Evolutionary conservation across 2,113 vertebrate genomes (phyloP).

Genomic region (Ginglymostoma cirratum): DNA sequence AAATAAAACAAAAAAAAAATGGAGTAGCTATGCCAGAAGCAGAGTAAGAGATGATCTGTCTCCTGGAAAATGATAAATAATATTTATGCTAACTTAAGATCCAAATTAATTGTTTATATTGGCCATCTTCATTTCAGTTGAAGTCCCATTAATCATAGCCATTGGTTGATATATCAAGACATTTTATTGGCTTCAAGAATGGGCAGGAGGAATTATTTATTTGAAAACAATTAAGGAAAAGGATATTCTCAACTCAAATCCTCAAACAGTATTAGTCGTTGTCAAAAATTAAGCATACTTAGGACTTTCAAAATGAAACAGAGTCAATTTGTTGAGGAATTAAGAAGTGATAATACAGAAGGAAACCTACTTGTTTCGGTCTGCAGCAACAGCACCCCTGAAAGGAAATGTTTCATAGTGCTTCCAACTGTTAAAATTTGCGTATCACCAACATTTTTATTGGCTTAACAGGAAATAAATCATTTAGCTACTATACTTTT

Average conservation of each 20-base stretch:
- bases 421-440: background rate
- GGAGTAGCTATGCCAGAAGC: background rate
- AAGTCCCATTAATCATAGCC: background rate
- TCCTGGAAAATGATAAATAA: background rate
- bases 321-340: background rate
- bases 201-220: background rate
- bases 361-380: background rate
- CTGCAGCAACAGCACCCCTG: slow-evolving; percentile 10
- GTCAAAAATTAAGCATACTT: background rate
- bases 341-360: background rate
- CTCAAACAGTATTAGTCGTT: background rate
- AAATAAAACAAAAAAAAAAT: background rate
- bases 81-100: background rate
- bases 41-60: background rate
- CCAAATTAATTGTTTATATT: background rate
- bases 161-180: background rate
- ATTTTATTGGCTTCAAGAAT: background rate
- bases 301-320: background rate
- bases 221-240: background rate
- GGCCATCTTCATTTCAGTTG: background rate
- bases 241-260: background rate
- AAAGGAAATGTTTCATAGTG: background rate
- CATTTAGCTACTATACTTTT: too few relatives aligned
- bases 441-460: background rate
- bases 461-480: background rate